Base-by-base conservation (phyloP, 2,113 vertebrate genomes). In the Geococcyx californianus region DNA sequence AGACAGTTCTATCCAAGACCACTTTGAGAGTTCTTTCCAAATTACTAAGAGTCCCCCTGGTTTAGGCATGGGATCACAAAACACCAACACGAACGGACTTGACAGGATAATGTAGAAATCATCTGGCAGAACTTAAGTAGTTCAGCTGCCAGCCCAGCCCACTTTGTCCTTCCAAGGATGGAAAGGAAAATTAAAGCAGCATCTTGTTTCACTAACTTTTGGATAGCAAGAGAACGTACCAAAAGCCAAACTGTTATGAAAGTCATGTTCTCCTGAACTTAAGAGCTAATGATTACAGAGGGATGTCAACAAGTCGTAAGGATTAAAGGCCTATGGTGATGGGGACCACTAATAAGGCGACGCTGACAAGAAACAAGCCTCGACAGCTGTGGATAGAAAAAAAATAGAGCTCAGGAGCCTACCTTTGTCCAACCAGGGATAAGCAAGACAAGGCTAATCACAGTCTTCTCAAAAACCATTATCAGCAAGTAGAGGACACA, bases 401-500 rank as follows among this genome's bases (percentile, higher is more conserved):
- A 42, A 62, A 59, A 34, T 1, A 45, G 42, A 28, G 12, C 20
- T 14, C 16, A 16, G 56, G 21, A 59, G 40, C 96, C 98, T 97
- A 98, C 98, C 62, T 97, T 98, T 83, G 97, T 98, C 98, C 98
- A 98, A 7, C 98, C 97, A 8, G 98, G 98, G 66, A 98, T 94
- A 66, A 99, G 96, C 78, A 98, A 94, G 76, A 98, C 97, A 82
- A 98, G 95, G 75, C 94, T 98, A 77, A 98, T 93, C 51, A 97
- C 94, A 3, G 94, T 97, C 94, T 98, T 99, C 97, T 98, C 98
- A 95, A 98, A 95, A 82, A 97, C 97, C 98, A 98, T 96, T 69
- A 98, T 98, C 79, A 98, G 95, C 94, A 99, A 96, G 93, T 98
- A 98, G 74, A 98, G 73, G 14, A 96, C 93, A 36, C 98, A 98